Evolutionary conservation across 2,797 vertebrate genomes (phyloP).

Genomic region (Hemitrygon akajei): DNA sequence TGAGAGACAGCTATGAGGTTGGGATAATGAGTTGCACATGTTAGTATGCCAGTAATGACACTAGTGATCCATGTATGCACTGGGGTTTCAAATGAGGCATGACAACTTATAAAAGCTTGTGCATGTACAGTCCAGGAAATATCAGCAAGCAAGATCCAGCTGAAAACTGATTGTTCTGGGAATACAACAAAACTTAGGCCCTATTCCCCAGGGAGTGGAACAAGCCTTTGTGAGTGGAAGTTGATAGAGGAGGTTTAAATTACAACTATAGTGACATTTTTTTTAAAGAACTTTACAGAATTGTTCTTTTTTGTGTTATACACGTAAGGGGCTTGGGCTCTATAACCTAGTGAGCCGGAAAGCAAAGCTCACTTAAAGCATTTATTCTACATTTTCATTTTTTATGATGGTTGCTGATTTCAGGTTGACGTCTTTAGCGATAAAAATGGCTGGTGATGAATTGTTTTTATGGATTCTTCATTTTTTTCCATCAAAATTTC

Average conservation of each 20-base stretch:
- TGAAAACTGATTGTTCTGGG: not conserved
- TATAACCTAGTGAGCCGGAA: not conserved
- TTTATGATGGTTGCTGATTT: not conserved
- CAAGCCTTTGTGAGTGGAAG: not conserved
- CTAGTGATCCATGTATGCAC: not conserved
- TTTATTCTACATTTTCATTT: not conserved
- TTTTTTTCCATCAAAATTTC: not conserved
- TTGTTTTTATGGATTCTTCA: not conserved
- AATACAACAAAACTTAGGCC: not conserved
- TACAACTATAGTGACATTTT: not conserved
- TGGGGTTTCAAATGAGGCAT: constrained; percentile 4
- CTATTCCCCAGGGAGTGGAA: not conserved
- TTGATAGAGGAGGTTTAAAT: not conserved
- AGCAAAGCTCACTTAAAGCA: not conserved
- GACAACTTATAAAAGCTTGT: not conserved
- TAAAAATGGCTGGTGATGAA: not conserved
- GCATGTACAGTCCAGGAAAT: not conserved
- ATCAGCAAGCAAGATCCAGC: not conserved
- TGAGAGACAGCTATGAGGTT: not conserved
- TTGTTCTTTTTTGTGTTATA: not conserved
- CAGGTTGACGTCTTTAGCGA: not conserved
- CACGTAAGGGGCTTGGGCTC: not conserved
- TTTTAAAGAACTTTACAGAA: not conserved
- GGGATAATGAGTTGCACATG: not conserved
- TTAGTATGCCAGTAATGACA: not conserved